Percentiles rank a stretch among this genome's conserved stretches.
phyloP scores from a whole-genome alignment of 2,888 invertebrate species.

The Eupithecia centaureata region DNA sequence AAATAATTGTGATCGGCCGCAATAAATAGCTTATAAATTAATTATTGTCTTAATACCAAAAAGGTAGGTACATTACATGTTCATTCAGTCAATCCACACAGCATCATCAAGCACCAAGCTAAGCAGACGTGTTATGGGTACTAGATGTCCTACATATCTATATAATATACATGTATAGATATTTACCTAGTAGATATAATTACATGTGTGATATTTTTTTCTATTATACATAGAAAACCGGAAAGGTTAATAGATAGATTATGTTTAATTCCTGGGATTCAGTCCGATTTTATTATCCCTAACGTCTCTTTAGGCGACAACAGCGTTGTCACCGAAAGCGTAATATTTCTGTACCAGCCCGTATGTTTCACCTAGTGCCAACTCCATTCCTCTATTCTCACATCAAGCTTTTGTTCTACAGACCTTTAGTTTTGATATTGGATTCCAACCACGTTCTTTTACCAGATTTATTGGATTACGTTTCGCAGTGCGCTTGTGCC shows the following conservation, averaged over 20 bases:
- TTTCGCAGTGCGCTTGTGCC: slow-evolving; percentile 48
- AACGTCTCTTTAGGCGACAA: neutral
- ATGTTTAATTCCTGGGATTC: neutral
- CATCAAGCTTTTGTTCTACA: slow-evolving; percentile 68
- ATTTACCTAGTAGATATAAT: too few species aligned
- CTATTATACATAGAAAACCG: too few species aligned
- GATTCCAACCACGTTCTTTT: slow-evolving; percentile 58
- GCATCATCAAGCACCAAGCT: too few species aligned
- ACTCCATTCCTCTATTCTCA: slow-evolving; percentile 62
- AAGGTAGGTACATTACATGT: too few species aligned
- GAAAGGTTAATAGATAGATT: neutral
- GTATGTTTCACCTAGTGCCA: slow-evolving; percentile 45
- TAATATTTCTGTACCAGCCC: neutral
- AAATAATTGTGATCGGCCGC: too few species aligned
- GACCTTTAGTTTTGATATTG: slow-evolving; percentile 64
- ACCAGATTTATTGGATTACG: slow-evolving; percentile 59
- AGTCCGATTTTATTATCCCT: neutral
- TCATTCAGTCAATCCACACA: too few species aligned
- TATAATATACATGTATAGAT: too few species aligned
- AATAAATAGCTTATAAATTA: too few species aligned
- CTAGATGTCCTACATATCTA: too few species aligned
- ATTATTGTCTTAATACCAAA: too few species aligned
- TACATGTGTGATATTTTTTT: too few species aligned
- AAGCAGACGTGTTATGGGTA: too few species aligned
- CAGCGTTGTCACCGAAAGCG: neutral